A percentile compares a stretch with the other conserved stretches of the same genome.
Conservation (phyloP, 2,113 vertebrate species). For the Python bivittatus region DNA sequence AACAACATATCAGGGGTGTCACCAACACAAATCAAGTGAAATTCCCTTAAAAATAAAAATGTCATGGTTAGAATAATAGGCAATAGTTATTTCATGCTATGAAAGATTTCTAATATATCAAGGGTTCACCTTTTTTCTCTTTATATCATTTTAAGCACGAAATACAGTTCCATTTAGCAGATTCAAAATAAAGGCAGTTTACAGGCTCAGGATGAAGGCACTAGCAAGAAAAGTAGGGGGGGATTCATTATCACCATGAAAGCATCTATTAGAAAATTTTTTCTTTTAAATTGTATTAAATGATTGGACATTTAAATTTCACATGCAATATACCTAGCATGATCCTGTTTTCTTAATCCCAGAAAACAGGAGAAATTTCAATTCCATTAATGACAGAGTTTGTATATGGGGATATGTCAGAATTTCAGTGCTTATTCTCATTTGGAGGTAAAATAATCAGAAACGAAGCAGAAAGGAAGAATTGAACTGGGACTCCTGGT, state of each 20-base stretch:
- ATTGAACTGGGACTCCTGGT: neutral
- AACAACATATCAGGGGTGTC: constrained; percentile 81
- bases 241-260: constrained; percentile 45
- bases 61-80: constrained; percentile 82
- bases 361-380: neutral
- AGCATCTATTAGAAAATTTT: constrained; percentile 46
- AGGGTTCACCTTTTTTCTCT: constrained; percentile 76
- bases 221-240: constrained; percentile 41
- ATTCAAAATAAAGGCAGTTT: constrained; percentile 71
- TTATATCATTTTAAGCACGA: constrained; percentile 69
- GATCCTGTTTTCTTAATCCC: neutral
- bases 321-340: neutral
- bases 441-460: neutral
- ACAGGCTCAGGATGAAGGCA: constrained; percentile 48
- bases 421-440: neutral
- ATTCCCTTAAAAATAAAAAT: constrained; percentile 83
- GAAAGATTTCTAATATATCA: constrained; percentile 79
- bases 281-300: constrained; percentile 44
- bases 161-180: constrained; percentile 69
- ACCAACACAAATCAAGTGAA: constrained; percentile 80
- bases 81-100: constrained; percentile 81
- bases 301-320: neutral
- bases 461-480: neutral
- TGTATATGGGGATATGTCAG: neutral
- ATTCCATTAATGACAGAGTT: neutral